Base-by-base conservation (phyloP, 2,888 invertebrate species). In the Agriopis leucophaearia region DNA sequence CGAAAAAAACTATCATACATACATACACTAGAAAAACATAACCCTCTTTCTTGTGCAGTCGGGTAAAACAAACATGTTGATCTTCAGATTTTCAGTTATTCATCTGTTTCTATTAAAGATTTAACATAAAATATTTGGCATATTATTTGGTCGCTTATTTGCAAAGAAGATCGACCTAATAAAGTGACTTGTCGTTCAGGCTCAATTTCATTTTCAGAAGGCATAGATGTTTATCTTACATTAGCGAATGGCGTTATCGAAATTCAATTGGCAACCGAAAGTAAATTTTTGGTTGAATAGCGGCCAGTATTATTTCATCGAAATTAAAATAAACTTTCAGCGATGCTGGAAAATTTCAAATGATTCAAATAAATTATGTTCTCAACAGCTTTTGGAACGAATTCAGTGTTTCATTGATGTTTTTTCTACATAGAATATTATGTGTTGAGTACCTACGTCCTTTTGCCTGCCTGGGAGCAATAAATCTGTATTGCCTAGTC, bases 201-300 rank as follows among this genome's bases (percentile, higher is more conserved):
- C 47, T 61, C 52, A 63, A 67, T 63, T 54, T 54, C 15, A 12
- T 52, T 61, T 57, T 38, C 52, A 42, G 62, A 36, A 59, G 16
- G 58, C 47, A 54, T 55, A 60, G 55, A 54, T 64, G 58, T 68
- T 63, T 68, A 63, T 60, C 48, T 40, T 60, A 68, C 58, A 67
- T 62, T 58, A 67, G 52, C 61, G 52, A 57, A 48, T 42, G 52
- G 51, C 66, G 44, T 66, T 62, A 66, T 58, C 64, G 57, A 62
- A 67, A 68, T 64, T 68, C 59, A 60, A 68, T 61, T 66, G 50
- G 36, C 51, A 61, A 36, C 56, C 50, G 13, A 66, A 47, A 61
- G 66, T 66, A 57, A 66, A 55, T 61, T 66, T 62, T 61, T 57
- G 61, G 66, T 62, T 38, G 35, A 66, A 66, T 50, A 50, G 55